Conservation (phyloP, 2,797 vertebrate species). For the Cyclopterus lumpus region DNA sequence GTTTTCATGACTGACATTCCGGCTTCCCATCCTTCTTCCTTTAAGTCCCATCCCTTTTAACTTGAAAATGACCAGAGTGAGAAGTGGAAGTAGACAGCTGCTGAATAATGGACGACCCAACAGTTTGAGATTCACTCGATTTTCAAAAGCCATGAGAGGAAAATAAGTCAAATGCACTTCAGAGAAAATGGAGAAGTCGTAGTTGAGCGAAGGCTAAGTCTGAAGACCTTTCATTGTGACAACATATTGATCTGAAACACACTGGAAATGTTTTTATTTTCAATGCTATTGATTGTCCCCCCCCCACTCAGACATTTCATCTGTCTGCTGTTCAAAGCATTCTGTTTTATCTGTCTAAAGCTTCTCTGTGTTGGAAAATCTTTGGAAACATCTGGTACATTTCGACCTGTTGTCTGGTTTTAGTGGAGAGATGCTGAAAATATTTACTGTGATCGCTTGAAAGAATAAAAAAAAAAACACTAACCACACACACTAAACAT, state of each 20-base stretch:
- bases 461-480: not conserved
- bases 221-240: not conserved
- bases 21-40: slow-evolving; percentile 46
- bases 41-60: slow-evolving; percentile 72
- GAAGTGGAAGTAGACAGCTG: slow-evolving; percentile 54
- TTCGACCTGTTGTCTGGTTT: slow-evolving; percentile 14
- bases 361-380: not conserved
- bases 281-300: not conserved
- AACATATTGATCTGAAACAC: slow-evolving; percentile 1
- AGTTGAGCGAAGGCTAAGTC: not conserved
- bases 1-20: slow-evolving; percentile 48
- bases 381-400: not conserved
- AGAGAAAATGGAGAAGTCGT: slow-evolving; percentile 15
- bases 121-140: slow-evolving; percentile 65
- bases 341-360: slow-evolving; percentile 9
- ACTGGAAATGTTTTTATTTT: not conserved
- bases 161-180: slow-evolving; percentile 64
- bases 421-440: not conserved
- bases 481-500: not conserved
- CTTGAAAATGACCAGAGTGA: slow-evolving; percentile 66
- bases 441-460: slow-evolving; percentile 15
- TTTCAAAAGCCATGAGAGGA: slow-evolving; percentile 55
- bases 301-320: not conserved
- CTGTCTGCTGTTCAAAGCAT: slow-evolving; percentile 3
- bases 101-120: slow-evolving; percentile 77